Conservation (phyloP, 2,113 vertebrate species). For the Oceanodroma tethys region DNA sequence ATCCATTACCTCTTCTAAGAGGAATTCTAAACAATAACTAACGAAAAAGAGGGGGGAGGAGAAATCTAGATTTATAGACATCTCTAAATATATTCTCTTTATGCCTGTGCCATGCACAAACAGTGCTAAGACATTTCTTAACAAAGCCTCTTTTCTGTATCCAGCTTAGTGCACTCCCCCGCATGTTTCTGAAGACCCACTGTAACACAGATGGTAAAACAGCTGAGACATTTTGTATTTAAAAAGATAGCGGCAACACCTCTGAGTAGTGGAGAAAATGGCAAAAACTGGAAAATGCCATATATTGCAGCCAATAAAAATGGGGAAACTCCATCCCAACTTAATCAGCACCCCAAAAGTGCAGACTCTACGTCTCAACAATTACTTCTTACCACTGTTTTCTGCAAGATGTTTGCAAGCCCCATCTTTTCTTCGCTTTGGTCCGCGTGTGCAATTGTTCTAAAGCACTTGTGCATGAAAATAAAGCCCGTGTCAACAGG, state of each 20-base stretch:
- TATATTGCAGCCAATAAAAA: not conserved
- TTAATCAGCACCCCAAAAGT: not conserved
- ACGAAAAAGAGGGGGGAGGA: not conserved
- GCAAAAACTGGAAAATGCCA: not conserved
- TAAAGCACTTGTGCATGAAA: slow-evolving; percentile 28
- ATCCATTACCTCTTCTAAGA: slow-evolving; percentile 4
- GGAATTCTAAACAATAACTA: not conserved
- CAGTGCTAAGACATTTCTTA: not conserved
- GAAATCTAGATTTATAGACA: not conserved
- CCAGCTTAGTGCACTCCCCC: not conserved
- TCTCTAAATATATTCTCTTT: not conserved
- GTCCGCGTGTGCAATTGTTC: not conserved
- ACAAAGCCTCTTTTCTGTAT: not conserved
- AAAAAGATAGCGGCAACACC: not conserved
- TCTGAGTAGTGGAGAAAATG: rapidly evolving
- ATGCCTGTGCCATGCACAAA: not conserved
- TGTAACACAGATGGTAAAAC: not conserved
- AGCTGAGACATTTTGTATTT: not conserved
- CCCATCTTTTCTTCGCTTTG: not conserved
- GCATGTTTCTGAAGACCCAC: not conserved
- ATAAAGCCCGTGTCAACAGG: not conserved
- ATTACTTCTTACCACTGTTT: not conserved
- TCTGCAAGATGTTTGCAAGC: not conserved
- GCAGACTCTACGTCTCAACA: rapidly evolving
- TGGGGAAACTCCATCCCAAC: not conserved